A percentile compares a stretch with the other conserved stretches of the same genome.
phyloP scores from a whole-genome alignment of 2,797 vertebrate species.

The Cottoperca gobio region DNA sequence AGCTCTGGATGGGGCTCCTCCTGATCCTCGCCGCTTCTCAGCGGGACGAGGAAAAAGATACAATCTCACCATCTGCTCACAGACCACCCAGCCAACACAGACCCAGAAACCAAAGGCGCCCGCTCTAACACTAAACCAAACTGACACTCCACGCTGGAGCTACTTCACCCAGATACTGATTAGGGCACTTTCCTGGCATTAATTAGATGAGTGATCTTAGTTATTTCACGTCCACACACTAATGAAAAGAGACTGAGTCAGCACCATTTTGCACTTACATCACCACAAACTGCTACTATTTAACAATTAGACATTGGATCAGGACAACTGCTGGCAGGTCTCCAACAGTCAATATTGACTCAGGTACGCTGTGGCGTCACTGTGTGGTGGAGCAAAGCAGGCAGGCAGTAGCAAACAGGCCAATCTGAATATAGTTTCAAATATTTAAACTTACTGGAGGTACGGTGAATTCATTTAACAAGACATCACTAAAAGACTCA shows the following conservation, averaged over 20 bases:
- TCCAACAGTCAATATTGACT: slow-evolving; percentile 45
- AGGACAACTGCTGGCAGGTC: slow-evolving; percentile 10
- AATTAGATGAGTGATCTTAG: slow-evolving; percentile 46
- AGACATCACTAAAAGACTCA: slow-evolving; percentile 12
- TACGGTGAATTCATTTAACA: slow-evolving; percentile 19
- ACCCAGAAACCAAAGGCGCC: background rate
- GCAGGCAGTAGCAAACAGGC: slow-evolving; percentile 3
- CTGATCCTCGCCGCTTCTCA: slow-evolving; percentile 59
- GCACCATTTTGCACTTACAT: slow-evolving; percentile 10
- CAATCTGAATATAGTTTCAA: background rate
- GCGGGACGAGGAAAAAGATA: slow-evolving; percentile 43
- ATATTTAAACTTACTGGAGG: background rate
- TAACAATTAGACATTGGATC: slow-evolving; percentile 33
- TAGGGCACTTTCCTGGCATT: slow-evolving; percentile 42
- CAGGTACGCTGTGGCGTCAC: slow-evolving; percentile 7
- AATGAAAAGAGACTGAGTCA: slow-evolving; percentile 49
- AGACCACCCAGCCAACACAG: slow-evolving; percentile 56
- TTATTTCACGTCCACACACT: slow-evolving; percentile 19
- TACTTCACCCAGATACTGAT: slow-evolving; percentile 49
- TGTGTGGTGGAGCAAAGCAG: background rate
- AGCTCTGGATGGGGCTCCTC: slow-evolving; percentile 57
- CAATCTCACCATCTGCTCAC: slow-evolving; percentile 64
- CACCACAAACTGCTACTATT: slow-evolving; percentile 23
- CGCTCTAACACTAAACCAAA: slow-evolving; percentile 34
- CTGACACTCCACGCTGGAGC: slow-evolving; percentile 25